phyloP scores from a whole-genome alignment of 1,140 invertebrate species.

The Drosophila sechellia region DNA sequence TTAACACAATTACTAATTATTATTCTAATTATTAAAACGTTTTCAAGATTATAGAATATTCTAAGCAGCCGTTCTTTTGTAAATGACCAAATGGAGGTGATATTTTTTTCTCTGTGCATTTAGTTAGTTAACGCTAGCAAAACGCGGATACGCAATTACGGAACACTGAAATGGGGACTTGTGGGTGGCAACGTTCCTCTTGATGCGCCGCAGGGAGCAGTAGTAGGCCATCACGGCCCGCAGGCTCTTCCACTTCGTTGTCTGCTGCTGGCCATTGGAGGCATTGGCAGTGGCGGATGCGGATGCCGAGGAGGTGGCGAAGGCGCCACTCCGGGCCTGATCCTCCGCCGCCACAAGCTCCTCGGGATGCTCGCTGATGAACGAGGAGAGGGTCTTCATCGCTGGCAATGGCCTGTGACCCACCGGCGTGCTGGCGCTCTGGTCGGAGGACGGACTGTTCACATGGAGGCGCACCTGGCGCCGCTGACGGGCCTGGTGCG shows the following conservation, averaged over 20 bases:
- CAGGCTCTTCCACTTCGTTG: constrained; percentile 93
- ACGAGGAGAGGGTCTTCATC: constrained; percentile 71
- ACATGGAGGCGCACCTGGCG: constrained; percentile 66
- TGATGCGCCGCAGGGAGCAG: constrained; percentile 93
- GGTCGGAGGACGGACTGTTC: constrained; percentile 77
- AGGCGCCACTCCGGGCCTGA: neutral
- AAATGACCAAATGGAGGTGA: constrained; percentile 1
- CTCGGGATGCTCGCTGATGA: constrained; percentile 73
- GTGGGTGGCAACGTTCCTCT: constrained; percentile 88
- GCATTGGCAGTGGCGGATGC: neutral
- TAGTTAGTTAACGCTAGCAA: constrained; percentile 16
- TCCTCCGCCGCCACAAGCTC: constrained; percentile 33
- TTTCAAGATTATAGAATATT: no score
- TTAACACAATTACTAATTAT: no score
- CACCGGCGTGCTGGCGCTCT: constrained; percentile 49
- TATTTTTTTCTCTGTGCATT: constrained; percentile 19
- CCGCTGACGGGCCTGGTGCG: constrained; percentile 43
- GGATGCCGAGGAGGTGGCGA: neutral
- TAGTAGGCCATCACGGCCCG: constrained; percentile 94
- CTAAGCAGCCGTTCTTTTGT: neutral
- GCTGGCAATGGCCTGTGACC: constrained; percentile 71
- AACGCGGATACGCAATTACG: constrained; percentile 18
- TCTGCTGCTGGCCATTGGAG: constrained; percentile 77
- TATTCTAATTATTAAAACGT: no score
- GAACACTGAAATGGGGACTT: constrained; percentile 22